Evolutionary conservation across 2,888 invertebrate genomes (phyloP).

Genomic region (Cecidostiba fungosa): DNA sequence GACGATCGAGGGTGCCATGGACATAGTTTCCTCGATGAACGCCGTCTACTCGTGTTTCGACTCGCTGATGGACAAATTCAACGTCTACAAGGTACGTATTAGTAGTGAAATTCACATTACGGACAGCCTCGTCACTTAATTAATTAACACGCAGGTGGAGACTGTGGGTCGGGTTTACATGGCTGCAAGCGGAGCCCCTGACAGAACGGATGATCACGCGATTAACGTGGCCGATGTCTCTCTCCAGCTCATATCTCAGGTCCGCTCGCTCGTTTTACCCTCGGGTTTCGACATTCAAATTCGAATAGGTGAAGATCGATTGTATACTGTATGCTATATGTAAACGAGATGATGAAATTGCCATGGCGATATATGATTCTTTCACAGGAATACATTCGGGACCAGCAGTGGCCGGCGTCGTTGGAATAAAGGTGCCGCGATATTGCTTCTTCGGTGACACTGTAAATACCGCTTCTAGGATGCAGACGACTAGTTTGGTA

Average conservation of each 20-base stretch:
- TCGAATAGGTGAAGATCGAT: slow-evolving; percentile 82
- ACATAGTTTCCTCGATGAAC: slow-evolving; percentile 92
- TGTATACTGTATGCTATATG: neutral
- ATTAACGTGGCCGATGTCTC: slow-evolving; percentile 90
- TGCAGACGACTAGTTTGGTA: slow-evolving; percentile 88
- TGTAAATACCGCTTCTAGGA: slow-evolving; percentile 94
- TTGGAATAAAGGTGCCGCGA: slow-evolving; percentile 91
- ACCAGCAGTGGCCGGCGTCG: slow-evolving; percentile 93
- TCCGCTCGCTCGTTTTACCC: slow-evolving; percentile 85
- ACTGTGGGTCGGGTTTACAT: slow-evolving; percentile 96
- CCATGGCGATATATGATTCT: neutral
- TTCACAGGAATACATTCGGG: slow-evolving; percentile 90
- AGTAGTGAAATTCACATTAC: neutral
- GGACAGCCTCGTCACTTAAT: neutral
- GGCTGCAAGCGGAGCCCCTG: slow-evolving; percentile 95
- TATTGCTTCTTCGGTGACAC: slow-evolving; percentile 96
- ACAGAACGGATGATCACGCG: slow-evolving; percentile 88
- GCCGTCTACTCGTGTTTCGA: slow-evolving; percentile 93
- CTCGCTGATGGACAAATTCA: slow-evolving; percentile 89
- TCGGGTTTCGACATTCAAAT: slow-evolving; percentile 84
- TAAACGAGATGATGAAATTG: neutral
- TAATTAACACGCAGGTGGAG: slow-evolving; percentile 87
- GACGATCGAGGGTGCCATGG: slow-evolving; percentile 86
- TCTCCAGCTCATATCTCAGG: slow-evolving; percentile 86
- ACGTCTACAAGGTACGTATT: slow-evolving; percentile 91